phyloP scores from a whole-genome alignment of 1,140 invertebrate genomes.

The Apis cerana region DNA sequence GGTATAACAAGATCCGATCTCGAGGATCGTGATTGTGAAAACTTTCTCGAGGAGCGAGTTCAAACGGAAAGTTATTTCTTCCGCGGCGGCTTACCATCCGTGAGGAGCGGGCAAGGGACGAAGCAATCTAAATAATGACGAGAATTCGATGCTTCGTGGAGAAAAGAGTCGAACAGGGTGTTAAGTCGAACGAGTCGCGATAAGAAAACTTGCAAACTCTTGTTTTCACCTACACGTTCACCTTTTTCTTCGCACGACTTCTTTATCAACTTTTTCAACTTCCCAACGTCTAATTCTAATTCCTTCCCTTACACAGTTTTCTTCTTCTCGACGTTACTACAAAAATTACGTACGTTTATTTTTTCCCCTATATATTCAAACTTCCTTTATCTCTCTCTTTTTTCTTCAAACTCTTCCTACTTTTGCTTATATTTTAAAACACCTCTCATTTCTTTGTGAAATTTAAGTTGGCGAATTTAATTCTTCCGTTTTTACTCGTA shows the following conservation, averaged over 20 bases:
- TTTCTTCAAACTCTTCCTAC: too few relatives aligned
- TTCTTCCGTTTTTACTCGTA: too few relatives aligned
- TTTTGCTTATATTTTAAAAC: too few relatives aligned
- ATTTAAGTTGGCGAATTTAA: too few relatives aligned
- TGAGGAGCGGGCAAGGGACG: background rate
- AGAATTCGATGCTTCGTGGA: background rate
- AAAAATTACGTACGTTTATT: background rate
- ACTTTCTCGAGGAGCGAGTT: slow-evolving; percentile 7
- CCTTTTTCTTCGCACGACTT: too few relatives aligned
- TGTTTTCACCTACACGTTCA: background rate
- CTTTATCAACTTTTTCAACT: background rate
- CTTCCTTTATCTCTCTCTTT: too few relatives aligned
- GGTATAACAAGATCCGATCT: slow-evolving; percentile 12
- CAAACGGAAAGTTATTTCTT: slow-evolving; percentile 25
- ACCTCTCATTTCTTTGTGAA: too few relatives aligned
- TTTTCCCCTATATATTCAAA: too few relatives aligned
- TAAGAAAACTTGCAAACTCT: background rate
- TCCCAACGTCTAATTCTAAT: background rate
- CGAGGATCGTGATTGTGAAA: slow-evolving; percentile 12
- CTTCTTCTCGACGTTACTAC: background rate
- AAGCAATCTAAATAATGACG: slow-evolving; percentile 17
- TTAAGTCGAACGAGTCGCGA: slow-evolving; percentile 1
- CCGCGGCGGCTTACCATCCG: too few relatives aligned
- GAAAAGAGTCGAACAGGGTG: background rate
- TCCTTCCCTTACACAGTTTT: background rate